Evolutionary conservation across 2,797 vertebrate genomes (phyloP), one percentile per base, ranked within the genome.

Genomic region (Siniperca obscura): DNA sequence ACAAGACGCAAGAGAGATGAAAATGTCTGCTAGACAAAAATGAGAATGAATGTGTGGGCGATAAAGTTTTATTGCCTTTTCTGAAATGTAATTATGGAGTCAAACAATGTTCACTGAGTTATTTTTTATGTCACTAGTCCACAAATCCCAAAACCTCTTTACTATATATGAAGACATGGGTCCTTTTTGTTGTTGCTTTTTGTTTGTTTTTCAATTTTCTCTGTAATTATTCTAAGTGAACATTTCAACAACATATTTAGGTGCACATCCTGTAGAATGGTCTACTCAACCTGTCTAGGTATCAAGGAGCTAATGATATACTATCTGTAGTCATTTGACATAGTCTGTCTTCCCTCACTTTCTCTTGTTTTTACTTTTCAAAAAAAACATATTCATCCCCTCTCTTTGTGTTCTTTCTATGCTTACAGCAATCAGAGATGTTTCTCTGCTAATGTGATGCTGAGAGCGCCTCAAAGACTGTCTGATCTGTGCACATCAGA

Each of bases 41-140:
- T 68, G 70, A 86, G 88, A 90, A 86, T 81, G 71, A 90, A 88
- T 89, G 87, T 82, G 86, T 80, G 85, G 85, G 84, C 64, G 67
- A 66, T 89, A 67, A 82, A 78, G 64, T 93, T 94, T 93, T 90
- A 93, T 90, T 89, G 85, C 89, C 87, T 89, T 87, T 90, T 87
- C 81, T 85, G 61, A 80, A 87, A 82, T 80, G 79, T 87, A 81
- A 88, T 90, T 87, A 57, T 72, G 71, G 52, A 70, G 73, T 78
- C 59, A 80, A 85, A 78, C 67, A 46, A 80, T 87, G 42, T 79
- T 86, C 60, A 76, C 89, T 89, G 64, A 82, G 77, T 87, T 89
- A 71, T 70, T 83, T 84, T 88, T 85, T 82, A 42, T 88, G 50
- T 70, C 36, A 70, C 34, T 60, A 77, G 53, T 81, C 61, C 72